Conservation (phyloP, 2,888 invertebrate genomes). For the Drosophila neutralis region DNA sequence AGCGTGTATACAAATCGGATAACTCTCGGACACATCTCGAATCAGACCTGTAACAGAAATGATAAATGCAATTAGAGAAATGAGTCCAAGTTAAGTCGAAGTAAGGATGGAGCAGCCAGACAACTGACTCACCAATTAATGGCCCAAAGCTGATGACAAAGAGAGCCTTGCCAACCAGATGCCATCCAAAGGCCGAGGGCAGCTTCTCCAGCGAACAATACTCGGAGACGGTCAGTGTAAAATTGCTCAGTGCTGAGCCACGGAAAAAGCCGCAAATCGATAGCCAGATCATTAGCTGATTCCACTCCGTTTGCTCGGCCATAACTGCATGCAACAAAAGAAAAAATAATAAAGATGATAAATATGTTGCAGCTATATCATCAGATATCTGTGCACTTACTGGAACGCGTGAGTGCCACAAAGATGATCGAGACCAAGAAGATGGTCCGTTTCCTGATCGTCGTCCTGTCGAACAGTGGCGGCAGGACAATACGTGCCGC, state of each 20-base stretch:
- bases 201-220: constrained; percentile 90
- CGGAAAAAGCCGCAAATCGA: constrained; percentile 92
- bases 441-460: constrained; percentile 89
- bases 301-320: constrained; percentile 90
- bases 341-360: neutral
- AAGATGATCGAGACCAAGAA: constrained; percentile 90
- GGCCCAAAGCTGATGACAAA: constrained; percentile 90
- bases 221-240: constrained; percentile 91
- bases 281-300: constrained; percentile 89
- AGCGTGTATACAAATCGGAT: constrained; percentile 89
- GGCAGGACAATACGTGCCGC: constrained; percentile 90
- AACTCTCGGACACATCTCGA: constrained; percentile 89
- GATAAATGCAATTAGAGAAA: neutral
- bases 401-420: constrained; percentile 90
- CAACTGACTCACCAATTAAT: constrained; percentile 86
- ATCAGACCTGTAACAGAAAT: constrained; percentile 87
- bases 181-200: constrained; percentile 91
- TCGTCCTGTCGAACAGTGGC: constrained; percentile 89
- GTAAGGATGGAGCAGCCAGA: neutral
- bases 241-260: constrained; percentile 91
- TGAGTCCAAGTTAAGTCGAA: neutral
- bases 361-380: neutral
- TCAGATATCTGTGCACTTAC: constrained; percentile 85
- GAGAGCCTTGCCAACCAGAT: constrained; percentile 91
- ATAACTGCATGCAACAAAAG: constrained; percentile 86